A percentile compares a stretch with the other conserved stretches of the same genome.
These are phyloP conservation scores for Hylyphantes graminicola DNA, from an alignment of 1,140 invertebrate genomes.

Conservation along the genomic window DNA sequence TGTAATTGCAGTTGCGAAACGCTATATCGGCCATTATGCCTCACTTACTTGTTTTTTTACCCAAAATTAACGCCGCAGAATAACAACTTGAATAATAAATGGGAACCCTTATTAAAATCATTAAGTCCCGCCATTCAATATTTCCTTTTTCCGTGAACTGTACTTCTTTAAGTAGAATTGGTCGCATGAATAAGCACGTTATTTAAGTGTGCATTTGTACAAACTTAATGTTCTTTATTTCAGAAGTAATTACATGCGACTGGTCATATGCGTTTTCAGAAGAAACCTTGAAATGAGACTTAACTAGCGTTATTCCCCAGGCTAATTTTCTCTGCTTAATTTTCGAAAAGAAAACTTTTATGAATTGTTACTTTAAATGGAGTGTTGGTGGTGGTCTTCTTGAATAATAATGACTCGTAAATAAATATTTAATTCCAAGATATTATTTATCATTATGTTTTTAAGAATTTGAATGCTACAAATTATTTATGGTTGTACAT, in stretches of 20 bases:
- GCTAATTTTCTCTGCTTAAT: slow-evolving; percentile 20
- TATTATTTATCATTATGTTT: too few species aligned
- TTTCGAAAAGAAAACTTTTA: neutral
- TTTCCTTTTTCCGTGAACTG: slow-evolving; percentile 50
- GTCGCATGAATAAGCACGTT: slow-evolving; percentile 51
- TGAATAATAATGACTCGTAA: too few species aligned
- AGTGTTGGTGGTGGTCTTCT: too few species aligned
- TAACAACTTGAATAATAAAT: slow-evolving; percentile 20
- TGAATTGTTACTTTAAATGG: too few species aligned
- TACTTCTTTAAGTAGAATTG: slow-evolving; percentile 10
- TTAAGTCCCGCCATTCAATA: slow-evolving; percentile 39
- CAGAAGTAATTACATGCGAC: slow-evolving; percentile 27
- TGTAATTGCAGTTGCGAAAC: slow-evolving; percentile 9
- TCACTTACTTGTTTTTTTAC: slow-evolving; percentile 28
- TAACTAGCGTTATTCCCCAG: slow-evolving; percentile 23
- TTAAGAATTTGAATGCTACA: too few species aligned
- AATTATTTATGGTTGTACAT: too few species aligned
- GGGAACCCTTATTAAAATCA: slow-evolving; percentile 44
- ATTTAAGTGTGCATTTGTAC: slow-evolving; percentile 38
- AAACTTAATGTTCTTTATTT: slow-evolving; percentile 46
- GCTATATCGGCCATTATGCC: neutral
- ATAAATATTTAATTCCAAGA: too few species aligned
- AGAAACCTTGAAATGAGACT: slow-evolving; percentile 43
- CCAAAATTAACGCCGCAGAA: slow-evolving; percentile 34
- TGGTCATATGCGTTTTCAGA: slow-evolving; percentile 6